These are phyloP conservation scores for Hippocampus mohnikei DNA, from an alignment of 2,113 vertebrate species.

Conservation along the genomic window DNA sequence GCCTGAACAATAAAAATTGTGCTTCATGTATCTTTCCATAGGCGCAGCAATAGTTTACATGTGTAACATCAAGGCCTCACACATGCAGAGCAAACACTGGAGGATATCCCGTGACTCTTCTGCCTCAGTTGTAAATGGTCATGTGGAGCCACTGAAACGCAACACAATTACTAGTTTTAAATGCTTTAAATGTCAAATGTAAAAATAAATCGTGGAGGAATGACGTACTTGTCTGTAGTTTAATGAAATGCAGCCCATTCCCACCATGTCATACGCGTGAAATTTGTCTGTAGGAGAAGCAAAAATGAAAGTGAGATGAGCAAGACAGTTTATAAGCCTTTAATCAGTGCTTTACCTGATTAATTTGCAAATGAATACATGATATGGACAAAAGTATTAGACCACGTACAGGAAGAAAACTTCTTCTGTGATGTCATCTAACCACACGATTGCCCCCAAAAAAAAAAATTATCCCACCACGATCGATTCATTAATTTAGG, in stretches of 20 bases:
- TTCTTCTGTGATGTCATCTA: neutral
- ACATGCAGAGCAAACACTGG: neutral
- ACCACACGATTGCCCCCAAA: neutral
- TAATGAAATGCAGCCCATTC: slow-evolving; percentile 59
- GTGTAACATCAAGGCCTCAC: no score
- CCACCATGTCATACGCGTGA: slow-evolving; percentile 57
- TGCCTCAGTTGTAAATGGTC: slow-evolving; percentile 73
- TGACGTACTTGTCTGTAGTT: slow-evolving; percentile 67
- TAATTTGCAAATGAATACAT: neutral
- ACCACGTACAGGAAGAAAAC: neutral
- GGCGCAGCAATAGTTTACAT: neutral
- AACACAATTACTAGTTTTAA: slow-evolving; percentile 19
- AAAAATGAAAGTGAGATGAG: neutral
- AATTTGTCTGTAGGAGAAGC: slow-evolving; percentile 60
- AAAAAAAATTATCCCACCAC: neutral
- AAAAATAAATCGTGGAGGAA: no score
- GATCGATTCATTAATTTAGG: neutral
- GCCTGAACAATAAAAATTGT: neutral
- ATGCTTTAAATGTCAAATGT: neutral
- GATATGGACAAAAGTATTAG: neutral
- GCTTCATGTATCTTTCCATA: neutral
- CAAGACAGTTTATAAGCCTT: neutral
- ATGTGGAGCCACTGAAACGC: slow-evolving; percentile 70
- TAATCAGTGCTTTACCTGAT: neutral
- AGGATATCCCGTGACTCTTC: neutral